Evolutionary conservation across 2,113 vertebrate species (phyloP).

Genomic region (Ceyx cyanopectus): DNA sequence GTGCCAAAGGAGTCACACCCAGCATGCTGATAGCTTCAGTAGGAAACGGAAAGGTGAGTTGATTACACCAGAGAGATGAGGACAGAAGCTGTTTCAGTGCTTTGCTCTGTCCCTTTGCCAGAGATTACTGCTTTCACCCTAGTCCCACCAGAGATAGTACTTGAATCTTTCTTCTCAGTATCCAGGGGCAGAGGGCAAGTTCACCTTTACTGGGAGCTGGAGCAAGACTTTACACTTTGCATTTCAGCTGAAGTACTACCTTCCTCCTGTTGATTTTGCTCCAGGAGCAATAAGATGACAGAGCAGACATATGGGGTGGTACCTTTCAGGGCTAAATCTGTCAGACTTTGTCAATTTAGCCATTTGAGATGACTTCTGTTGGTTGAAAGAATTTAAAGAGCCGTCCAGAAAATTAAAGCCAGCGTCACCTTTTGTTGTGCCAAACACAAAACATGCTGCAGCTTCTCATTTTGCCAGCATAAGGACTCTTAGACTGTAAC

Average conservation of each 20-base stretch:
- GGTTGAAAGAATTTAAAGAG: not conserved
- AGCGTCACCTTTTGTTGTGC: not conserved
- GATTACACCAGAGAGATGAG: not conserved
- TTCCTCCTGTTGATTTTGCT: not conserved
- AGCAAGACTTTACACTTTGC: not conserved
- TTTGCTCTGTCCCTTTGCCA: not conserved
- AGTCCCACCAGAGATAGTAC: not conserved
- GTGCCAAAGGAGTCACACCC: not conserved
- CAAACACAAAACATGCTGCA: not conserved
- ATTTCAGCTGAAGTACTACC: not conserved
- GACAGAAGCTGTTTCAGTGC: not conserved
- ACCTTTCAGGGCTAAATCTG: not conserved
- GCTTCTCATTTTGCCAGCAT: not conserved
- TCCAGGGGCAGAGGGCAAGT: not conserved
- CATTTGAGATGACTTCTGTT: not conserved
- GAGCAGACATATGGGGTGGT: not conserved
- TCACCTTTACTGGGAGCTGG: not conserved
- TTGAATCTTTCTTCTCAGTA: not conserved
- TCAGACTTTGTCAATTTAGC: not conserved
- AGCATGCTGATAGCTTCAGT: not conserved
- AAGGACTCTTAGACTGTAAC: not conserved
- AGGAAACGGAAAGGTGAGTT: not conserved
- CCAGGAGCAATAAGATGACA: not conserved
- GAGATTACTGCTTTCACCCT: not conserved
- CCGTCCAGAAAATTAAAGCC: conserved; percentile 1